Percentiles rank a stretch among this genome's conserved stretches.
Conservation (phyloP, 2,797 vertebrate genomes). For the Acanthis flammea region DNA sequence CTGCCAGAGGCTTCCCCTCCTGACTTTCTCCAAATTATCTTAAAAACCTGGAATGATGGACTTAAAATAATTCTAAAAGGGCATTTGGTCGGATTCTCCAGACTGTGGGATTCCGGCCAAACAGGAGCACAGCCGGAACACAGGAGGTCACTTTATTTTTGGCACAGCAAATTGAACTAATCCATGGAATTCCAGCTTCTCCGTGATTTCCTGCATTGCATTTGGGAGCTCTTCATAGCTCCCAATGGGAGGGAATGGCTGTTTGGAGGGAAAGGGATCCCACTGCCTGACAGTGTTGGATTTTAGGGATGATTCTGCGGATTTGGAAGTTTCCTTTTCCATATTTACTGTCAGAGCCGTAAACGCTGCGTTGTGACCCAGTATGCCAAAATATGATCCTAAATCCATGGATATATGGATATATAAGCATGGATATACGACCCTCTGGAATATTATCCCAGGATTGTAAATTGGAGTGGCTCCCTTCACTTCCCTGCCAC, state of each 20-base stretch:
- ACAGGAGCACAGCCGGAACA: background rate
- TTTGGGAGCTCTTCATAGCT: background rate
- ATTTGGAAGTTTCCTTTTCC: background rate
- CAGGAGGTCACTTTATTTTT: background rate
- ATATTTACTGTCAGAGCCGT: background rate
- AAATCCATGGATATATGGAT: background rate
- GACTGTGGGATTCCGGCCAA: background rate
- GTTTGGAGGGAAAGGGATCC: too few relatives aligned
- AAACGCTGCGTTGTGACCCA: accelerated
- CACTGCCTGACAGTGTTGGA: background rate
- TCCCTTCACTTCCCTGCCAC: background rate
- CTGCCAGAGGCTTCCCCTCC: background rate
- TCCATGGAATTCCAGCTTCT: background rate
- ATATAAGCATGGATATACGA: background rate
- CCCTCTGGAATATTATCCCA: background rate
- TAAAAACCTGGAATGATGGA: background rate
- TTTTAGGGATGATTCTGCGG: background rate
- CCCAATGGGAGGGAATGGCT: background rate
- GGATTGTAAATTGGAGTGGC: background rate
- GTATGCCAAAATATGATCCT: background rate
- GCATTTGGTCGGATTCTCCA: background rate
- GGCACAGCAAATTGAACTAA: background rate
- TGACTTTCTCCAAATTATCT: background rate
- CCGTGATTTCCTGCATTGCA: background rate
- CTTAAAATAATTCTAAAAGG: background rate